Conservation (phyloP, 2,888 invertebrate species). For the Eurois occulta region DNA sequence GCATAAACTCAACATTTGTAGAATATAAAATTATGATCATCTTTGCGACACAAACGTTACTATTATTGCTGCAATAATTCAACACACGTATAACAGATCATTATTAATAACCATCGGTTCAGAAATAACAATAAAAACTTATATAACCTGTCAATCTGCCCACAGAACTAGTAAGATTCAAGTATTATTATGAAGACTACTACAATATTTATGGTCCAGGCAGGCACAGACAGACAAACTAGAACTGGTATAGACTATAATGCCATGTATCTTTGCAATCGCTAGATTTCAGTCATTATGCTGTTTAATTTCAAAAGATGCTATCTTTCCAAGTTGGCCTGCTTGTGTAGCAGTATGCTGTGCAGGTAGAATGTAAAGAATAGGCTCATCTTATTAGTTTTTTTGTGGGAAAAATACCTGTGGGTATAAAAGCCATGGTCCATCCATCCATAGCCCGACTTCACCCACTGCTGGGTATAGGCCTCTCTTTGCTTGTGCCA, state of each 20-base stretch:
- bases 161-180: constrained; percentile 32
- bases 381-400: constrained; percentile 1
- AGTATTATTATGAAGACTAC: constrained; percentile 32
- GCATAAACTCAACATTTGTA: background rate
- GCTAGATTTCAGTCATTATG: constrained; percentile 47
- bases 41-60: no score
- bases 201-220: constrained; percentile 52
- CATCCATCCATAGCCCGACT: no score
- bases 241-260: constrained; percentile 51
- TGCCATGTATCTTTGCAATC: constrained; percentile 58
- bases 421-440: background rate
- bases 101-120: constrained; percentile 23
- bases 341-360: constrained; percentile 11
- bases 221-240: no score
- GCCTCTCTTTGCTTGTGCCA: no score
- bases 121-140: constrained; percentile 37
- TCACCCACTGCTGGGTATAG: no score
- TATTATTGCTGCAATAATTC: constrained; percentile 29
- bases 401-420: background rate
- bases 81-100: constrained; percentile 24
- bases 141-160: constrained; percentile 30
- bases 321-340: constrained; percentile 36
- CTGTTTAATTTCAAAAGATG: constrained; percentile 54
- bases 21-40: background rate
- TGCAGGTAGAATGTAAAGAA: constrained; percentile 2